These are phyloP conservation scores for Cochlearius cochlearius DNA, from an alignment of 2,113 vertebrate species.

Conservation along the genomic window DNA sequence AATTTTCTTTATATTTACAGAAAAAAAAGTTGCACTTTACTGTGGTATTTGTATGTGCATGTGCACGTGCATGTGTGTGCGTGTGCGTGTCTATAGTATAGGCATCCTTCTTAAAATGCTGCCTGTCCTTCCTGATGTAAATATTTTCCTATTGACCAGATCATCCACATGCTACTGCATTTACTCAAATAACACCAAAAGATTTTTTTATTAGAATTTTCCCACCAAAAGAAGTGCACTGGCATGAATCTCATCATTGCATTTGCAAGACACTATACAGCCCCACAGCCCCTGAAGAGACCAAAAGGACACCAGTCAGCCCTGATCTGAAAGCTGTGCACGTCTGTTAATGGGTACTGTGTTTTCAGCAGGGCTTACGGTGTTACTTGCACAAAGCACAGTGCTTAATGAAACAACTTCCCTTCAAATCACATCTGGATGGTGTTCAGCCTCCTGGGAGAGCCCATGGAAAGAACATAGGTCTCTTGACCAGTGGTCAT, in stretches of 20 bases:
- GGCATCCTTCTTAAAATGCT: neutral
- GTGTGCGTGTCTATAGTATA: neutral
- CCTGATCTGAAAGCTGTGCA: neutral
- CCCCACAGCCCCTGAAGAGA: neutral
- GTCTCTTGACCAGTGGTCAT: neutral
- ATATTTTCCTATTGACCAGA: neutral
- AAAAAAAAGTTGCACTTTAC: neutral
- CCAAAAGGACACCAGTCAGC: neutral
- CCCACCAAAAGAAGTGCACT: neutral
- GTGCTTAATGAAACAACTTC: neutral
- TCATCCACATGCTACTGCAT: neutral
- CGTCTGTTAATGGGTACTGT: neutral
- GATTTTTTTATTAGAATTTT: neutral
- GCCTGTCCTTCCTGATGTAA: neutral
- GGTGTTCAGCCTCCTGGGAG: neutral
- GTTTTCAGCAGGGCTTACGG: neutral
- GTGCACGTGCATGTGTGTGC: accelerated
- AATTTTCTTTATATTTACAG: neutral
- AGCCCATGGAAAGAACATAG: neutral
- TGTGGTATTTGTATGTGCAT: neutral
- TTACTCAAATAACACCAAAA: neutral
- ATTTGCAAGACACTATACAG: neutral
- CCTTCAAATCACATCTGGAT: neutral
- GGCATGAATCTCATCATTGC: neutral
- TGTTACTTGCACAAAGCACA: accelerated